Evolutionary conservation across 2,113 vertebrate genomes (phyloP).

Genomic region (Centrocercus urophasianus): DNA sequence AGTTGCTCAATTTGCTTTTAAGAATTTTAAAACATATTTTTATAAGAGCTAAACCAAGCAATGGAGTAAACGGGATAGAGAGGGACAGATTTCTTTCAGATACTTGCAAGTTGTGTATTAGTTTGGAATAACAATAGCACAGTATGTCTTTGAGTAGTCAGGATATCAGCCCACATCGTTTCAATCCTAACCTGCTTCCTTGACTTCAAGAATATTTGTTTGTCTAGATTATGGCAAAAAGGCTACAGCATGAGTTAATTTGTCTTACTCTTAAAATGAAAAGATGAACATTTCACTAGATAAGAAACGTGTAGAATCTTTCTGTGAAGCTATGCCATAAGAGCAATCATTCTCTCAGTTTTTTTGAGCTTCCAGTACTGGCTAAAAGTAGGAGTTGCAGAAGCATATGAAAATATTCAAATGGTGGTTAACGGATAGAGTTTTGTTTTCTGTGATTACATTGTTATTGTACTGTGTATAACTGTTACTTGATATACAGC

Average conservation of each 20-base stretch:
- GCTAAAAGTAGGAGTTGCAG: not conserved
- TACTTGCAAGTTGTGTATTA: not conserved
- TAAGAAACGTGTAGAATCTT: not conserved
- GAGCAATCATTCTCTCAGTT: not conserved
- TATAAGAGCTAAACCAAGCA: not conserved
- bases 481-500: slow-evolving; percentile 45
- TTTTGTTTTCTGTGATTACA: slow-evolving; percentile 30
- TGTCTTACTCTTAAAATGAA: not conserved
- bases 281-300: not conserved
- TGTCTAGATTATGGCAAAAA: not conserved
- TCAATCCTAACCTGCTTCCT: not conserved
- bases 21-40: not conserved
- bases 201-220: not conserved
- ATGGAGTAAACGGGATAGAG: not conserved
- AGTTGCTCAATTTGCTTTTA: not conserved
- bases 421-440: slow-evolving; percentile 14
- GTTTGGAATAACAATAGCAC: not conserved
- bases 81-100: not conserved
- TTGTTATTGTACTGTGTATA: slow-evolving; percentile 11
- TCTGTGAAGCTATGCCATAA: not conserved
- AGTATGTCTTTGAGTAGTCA: not conserved
- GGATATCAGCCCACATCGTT: not conserved
- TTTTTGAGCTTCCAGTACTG: not conserved
- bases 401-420: slow-evolving; percentile 39
- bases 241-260: not conserved